Conservation (phyloP, 2,113 vertebrate genomes). For the Barnardius zonarius region DNA sequence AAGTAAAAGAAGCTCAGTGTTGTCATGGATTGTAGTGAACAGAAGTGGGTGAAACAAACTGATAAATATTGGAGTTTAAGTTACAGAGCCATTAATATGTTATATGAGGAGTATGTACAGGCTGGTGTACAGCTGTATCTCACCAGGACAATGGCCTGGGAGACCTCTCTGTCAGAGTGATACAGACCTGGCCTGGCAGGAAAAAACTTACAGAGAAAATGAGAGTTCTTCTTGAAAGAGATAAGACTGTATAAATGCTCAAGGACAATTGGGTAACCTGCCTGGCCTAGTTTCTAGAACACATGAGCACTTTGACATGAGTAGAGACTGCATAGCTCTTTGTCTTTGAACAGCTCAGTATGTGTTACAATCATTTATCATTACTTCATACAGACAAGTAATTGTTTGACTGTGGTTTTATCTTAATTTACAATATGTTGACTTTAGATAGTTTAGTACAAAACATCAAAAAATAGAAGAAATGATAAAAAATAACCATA, state of each 20-base stretch:
- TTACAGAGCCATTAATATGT: neutral
- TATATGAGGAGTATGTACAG: neutral
- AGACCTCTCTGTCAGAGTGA: neutral
- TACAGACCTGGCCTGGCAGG: neutral
- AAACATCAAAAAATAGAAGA: neutral
- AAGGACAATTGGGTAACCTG: neutral
- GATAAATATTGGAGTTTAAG: neutral
- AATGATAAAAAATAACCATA: neutral
- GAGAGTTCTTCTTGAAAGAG: neutral
- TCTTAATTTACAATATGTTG: conserved; percentile 15
- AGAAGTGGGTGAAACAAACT: neutral
- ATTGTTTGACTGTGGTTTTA: conserved; percentile 10
- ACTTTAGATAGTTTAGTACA: neutral
- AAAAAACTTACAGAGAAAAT: neutral
- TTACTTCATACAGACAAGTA: neutral
- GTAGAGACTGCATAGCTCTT: neutral
- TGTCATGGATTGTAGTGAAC: neutral
- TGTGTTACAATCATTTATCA: neutral
- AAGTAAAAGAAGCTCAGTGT: neutral
- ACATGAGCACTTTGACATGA: neutral
- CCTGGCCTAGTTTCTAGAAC: neutral
- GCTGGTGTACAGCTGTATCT: neutral
- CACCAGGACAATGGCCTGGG: neutral
- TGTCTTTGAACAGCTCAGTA: neutral
- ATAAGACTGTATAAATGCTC: neutral